Evolutionary conservation across 37 sponge, comb jelly and placozoan genomes (phyloP), one percentile per base, ranked within the genome.

Genomic region (Corticium candelabrum): DNA sequence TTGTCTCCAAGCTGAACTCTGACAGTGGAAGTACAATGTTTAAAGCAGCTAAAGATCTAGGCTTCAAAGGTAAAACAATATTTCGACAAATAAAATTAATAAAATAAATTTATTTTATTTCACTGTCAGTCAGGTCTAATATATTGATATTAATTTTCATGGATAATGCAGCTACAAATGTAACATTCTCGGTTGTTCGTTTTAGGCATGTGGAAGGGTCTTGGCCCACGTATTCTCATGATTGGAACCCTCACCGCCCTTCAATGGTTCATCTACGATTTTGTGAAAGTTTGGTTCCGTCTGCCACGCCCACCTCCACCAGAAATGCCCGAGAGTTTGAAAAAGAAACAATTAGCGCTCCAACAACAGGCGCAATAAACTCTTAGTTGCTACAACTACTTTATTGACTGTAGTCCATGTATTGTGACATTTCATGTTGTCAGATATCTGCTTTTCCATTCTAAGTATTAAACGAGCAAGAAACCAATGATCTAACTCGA

Each of bases 251-350:
- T 97, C 62, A 97, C 99, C 34, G 95, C 90, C 41, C 89, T 97
- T 27, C 99, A 97, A 79, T 97, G 99, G 99, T 97, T 97, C 89
- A 97, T 97, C 90, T 97, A 97, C 82, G 99, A 97, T 75, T 87
- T 95, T 4, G 93, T 91, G 39, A 97, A 97, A 79, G 95, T 97
- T 30, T 81, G 78, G 41, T 91, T 97, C 93, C 86, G 99, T 35
- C 78, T 97, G 80, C 99, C 99, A 37, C 92, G 99, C 80, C 99
- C 99, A 39, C 95, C 99, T 74, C 99, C 99, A 3, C 99, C 99
- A 0, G 88, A 85, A 71, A 97, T 97, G 99, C 99, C 99, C 35
- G 99, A 97, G 78, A 90, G 92, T 62, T 84, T 97, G 72, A 97
- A 91, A 85, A 83, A 85, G 68, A 97, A 94, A 77, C 80, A 88